phyloP scores from a whole-genome alignment of 2,113 vertebrate genomes.

The Leiothrix lutea region DNA sequence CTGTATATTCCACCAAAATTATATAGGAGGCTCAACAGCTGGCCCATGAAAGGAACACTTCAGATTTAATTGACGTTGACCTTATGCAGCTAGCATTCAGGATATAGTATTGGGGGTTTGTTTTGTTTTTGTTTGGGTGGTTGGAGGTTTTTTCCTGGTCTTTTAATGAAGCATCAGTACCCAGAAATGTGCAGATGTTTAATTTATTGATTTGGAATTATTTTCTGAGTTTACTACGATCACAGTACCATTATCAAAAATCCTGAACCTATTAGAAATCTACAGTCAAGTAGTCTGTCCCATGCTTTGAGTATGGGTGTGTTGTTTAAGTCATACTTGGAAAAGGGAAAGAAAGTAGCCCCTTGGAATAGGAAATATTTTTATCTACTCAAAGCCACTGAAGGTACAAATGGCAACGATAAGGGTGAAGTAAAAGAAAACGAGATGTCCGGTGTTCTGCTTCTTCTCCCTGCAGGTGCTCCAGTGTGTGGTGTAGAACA shows the following conservation, averaged over 20 bases:
- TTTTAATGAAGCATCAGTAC: not conserved
- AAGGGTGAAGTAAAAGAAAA: not conserved
- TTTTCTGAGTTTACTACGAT: not conserved
- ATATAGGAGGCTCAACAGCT: not conserved
- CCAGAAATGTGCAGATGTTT: not conserved
- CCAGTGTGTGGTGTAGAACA: not conserved
- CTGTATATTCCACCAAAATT: conserved; percentile 42
- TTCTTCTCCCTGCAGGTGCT: not conserved
- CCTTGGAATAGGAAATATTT: not conserved
- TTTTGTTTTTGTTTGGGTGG: not conserved
- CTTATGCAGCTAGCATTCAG: not conserved
- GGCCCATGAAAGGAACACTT: conserved; percentile 17
- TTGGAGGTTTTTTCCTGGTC: not conserved
- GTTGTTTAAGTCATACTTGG: not conserved
- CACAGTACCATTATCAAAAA: not conserved
- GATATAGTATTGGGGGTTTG: not conserved
- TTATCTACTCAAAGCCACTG: not conserved
- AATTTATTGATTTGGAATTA: not conserved
- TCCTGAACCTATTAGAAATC: not conserved
- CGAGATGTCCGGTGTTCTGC: not conserved
- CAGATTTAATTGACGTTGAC: conserved; percentile 51
- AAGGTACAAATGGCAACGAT: not conserved
- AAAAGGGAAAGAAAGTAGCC: not conserved
- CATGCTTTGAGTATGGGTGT: not conserved
- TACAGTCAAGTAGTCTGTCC: not conserved